Percentiles rank a stretch among this genome's conserved stretches.
Evolutionary conservation across 2,113 vertebrate species (phyloP).

Genomic region (Paratilapia polleni): DNA sequence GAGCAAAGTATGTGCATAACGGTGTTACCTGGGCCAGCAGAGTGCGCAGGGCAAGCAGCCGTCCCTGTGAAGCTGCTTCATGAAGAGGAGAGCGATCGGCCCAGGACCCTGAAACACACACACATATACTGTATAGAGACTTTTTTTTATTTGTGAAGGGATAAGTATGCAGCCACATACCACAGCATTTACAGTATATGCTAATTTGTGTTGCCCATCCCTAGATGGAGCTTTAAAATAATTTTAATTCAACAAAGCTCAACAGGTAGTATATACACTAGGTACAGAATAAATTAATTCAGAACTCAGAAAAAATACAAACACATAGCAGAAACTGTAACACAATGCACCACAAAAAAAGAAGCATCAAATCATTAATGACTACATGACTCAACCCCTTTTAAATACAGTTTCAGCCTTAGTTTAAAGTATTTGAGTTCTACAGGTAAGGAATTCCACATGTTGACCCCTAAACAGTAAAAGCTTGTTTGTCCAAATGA

Average conservation of each 20-base stretch:
- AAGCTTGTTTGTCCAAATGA: not conserved
- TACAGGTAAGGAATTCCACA: not conserved
- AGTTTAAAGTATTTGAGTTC: not conserved
- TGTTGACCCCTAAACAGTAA: not conserved
- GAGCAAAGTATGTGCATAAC: not conserved
- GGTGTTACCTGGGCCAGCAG: constrained; percentile 88
- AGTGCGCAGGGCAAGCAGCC: constrained; percentile 91
- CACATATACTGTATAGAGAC: not conserved
- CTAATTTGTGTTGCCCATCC: no score
- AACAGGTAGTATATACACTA: no score
- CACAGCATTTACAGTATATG: no score
- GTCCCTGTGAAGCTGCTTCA: constrained; percentile 95
- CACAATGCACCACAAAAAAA: not conserved
- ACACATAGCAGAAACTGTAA: not conserved
- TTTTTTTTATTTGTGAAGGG: no score
- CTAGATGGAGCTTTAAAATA: no score
- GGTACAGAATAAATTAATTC: no score
- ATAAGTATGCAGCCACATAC: no score
- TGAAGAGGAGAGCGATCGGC: constrained; percentile 95
- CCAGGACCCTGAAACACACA: constrained; percentile 87
- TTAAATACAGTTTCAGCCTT: not conserved
- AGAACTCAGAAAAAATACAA: not conserved
- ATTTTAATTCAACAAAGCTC: no score
- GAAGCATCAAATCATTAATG: not conserved
- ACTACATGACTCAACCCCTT: not conserved